Conservation (phyloP, 1,140 invertebrate genomes). For the Drosophila neocordata region DNA sequence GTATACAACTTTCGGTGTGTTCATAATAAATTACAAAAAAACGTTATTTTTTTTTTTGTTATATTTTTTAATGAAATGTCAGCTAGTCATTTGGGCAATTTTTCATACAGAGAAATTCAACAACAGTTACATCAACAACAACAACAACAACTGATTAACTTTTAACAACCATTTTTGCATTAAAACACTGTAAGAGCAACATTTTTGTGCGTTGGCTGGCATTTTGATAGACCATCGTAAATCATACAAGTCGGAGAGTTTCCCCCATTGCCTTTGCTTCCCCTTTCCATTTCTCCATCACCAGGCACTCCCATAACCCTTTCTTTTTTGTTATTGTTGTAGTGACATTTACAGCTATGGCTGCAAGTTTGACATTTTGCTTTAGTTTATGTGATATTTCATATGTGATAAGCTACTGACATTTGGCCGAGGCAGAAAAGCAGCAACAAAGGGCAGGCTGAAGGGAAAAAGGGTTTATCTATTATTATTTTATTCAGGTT, state of each 20-base stretch:
- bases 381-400: constrained; percentile 79
- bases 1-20: not conserved
- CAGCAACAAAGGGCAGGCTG: too few relatives aligned
- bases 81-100: constrained; percentile 60
- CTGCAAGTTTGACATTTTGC: constrained; percentile 76
- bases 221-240: constrained; percentile 71
- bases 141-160: constrained; percentile 69
- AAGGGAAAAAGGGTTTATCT: constrained; percentile 8
- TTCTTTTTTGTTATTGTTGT: constrained; percentile 13
- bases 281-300: not conserved
- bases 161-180: constrained; percentile 68
- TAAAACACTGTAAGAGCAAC: constrained; percentile 52
- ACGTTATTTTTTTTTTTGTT: constrained; percentile 10
- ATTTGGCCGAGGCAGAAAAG: constrained; percentile 36
- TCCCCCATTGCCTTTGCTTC: not conserved
- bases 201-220: constrained; percentile 55
- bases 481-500: constrained; percentile 14
- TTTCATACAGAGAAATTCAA: constrained; percentile 52
- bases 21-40: constrained; percentile 3
- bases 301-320: constrained; percentile 48
- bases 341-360: constrained; percentile 48
- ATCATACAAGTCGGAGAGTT: constrained; percentile 50
- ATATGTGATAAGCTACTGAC: constrained; percentile 72
- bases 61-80: constrained; percentile 75
- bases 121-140: constrained; percentile 5